Base-by-base conservation (phyloP, 2,888 invertebrate genomes). In the Gortyna flavago region DNA sequence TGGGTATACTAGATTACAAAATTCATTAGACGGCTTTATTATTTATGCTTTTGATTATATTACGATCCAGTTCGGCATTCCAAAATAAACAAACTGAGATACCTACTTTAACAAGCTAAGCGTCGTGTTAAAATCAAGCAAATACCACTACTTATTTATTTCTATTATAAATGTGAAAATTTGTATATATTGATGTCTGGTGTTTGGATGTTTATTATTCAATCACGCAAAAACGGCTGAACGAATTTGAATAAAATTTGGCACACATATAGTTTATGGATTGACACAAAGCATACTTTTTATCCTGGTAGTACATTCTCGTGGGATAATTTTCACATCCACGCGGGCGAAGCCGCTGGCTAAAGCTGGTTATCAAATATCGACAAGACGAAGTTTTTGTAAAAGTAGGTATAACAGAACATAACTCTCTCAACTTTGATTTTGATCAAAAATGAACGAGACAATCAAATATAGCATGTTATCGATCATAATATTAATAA, bases 1-100 rank as follows among this genome's bases (percentile, higher is more conserved):
- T 81, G 44, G 67, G 73, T 81, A 81, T 64, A 73, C 66, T 77
- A 65, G 72, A 73, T 76, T 38, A 76, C 79, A 79, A 78, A 74
- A 62, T 32, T 72, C 73, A 57, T 85, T 62, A 72, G 6, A 68
- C n/a, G 32, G 70, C 13, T 72, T 71, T 62, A 57, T 62, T 78
- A 78, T 57, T 68, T 41, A 35, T 61, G 32, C 18, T 59, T 68
- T 68, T 68, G 11, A 41, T 64, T 38, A 25, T 72, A 71, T 57
- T 44, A 44, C 5, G 25, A 48, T 7, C 5, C 18, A 54, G 29
- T 54, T 66, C 16, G 16, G 29, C 11, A 35, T 29, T 65, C 25
- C 11, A n/a, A 64, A 44, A 32, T 72, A 29, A 38, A 38, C 7
- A 41, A 18, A 29, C n/a, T 48, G 41, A 29, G 38, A 38, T 29